phyloP scores from a whole-genome alignment of 1,140 invertebrate species.

The Drosophila rufa region DNA sequence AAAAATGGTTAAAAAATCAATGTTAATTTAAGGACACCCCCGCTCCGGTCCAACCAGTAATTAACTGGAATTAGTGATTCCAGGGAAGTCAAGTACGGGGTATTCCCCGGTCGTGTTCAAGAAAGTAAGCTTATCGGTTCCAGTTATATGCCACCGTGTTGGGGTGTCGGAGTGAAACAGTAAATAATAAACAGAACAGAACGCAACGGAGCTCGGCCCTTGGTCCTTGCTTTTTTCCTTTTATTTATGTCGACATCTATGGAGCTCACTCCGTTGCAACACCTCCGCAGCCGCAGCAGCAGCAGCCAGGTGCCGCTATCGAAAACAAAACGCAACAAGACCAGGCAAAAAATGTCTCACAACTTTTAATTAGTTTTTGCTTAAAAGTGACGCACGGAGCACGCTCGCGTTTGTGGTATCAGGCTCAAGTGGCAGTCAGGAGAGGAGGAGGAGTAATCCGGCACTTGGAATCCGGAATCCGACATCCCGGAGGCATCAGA shows the following conservation, averaged over 20 bases:
- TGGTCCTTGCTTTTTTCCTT: slow-evolving; percentile 27
- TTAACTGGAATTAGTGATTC: too few relatives aligned
- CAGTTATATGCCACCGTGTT: slow-evolving; percentile 31
- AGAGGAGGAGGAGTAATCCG: background rate
- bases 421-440: slow-evolving; percentile 12
- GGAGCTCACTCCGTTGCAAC: slow-evolving; percentile 1
- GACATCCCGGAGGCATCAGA: background rate
- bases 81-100: too few relatives aligned
- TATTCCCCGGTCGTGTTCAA: background rate
- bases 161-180: slow-evolving; percentile 61
- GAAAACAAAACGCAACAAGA: slow-evolving; percentile 60
- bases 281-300: background rate
- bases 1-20: too few relatives aligned
- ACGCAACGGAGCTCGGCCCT: slow-evolving; percentile 43
- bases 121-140: background rate
- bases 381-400: slow-evolving; percentile 68
- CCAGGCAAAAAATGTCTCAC: slow-evolving; percentile 73
- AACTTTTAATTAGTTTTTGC: slow-evolving; percentile 84
- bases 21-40: background rate
- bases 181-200: slow-evolving; percentile 76
- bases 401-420: slow-evolving; percentile 40
- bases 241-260: slow-evolving; percentile 45
- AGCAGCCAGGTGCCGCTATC: slow-evolving; percentile 52
- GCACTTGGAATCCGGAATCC: slow-evolving; percentile 4
- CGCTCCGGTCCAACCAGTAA: background rate